Percentiles rank a stretch among this genome's conserved stretches.
phyloP scores from a whole-genome alignment of 2,888 invertebrate species.

The Chymomyza fuscimana region DNA sequence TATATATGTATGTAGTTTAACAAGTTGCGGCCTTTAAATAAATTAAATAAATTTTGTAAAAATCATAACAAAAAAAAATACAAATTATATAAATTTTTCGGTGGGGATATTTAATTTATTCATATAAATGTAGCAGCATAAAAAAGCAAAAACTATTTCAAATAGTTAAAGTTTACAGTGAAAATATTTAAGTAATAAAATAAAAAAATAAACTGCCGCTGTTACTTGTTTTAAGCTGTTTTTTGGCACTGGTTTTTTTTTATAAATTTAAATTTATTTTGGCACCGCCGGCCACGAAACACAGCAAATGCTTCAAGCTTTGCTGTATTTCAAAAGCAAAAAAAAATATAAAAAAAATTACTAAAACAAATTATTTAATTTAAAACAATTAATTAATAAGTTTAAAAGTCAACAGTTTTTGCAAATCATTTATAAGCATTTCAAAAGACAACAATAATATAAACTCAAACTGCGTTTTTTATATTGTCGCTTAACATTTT shows the following conservation, averaged over 20 bases:
- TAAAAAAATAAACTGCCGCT: neutral
- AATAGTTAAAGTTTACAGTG: neutral
- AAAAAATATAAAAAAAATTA: constrained; percentile 18
- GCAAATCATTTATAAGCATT: constrained; percentile 67
- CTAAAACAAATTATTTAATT: constrained; percentile 7
- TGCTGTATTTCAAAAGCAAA: constrained; percentile 14
- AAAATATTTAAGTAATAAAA: constrained; percentile 19
- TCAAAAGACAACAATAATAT: constrained; percentile 18
- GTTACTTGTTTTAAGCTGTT: constrained; percentile 18
- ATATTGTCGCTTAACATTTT: constrained; percentile 33
- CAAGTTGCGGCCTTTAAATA: constrained; percentile 38
- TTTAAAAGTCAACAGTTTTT: constrained; percentile 42
- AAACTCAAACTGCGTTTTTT: constrained; percentile 21
- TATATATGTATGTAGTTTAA: constrained; percentile 11
- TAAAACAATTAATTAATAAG: constrained; percentile 28
- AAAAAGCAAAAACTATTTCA: too few species aligned
- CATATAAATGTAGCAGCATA: neutral
- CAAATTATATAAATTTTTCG: constrained; percentile 51
- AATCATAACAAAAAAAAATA: constrained; percentile 9
- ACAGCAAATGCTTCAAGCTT: constrained; percentile 57
- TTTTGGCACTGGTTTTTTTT: constrained; percentile 68
- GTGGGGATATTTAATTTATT: constrained; percentile 67
- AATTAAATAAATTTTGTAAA: constrained; percentile 18
- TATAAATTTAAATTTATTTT: constrained; percentile 53
- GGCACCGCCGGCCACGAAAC: constrained; percentile 52